Base-by-base conservation (phyloP, 1,140 invertebrate genomes). In the Mactra quadrangularis region DNA sequence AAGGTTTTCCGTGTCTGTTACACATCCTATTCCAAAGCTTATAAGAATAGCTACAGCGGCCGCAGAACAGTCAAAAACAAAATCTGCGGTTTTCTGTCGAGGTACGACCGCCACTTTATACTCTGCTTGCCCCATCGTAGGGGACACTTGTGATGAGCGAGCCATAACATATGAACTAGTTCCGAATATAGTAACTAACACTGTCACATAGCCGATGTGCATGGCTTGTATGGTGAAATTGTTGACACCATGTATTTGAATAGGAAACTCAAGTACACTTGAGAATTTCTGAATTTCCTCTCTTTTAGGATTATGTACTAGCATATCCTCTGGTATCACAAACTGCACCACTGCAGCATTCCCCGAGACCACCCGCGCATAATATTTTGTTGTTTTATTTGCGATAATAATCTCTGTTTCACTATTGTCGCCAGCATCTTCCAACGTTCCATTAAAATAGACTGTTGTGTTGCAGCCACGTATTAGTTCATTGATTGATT, bases 11-110 rank as follows among this genome's bases (percentile, higher is more conserved):
- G 86, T 87, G 79, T 92, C 89, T 0, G 91, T 91, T 45, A 90
- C 86, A 85, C 90, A 91, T 62, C 91, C 91, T 25, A 92, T 89
- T 47, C 89, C 90, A 89, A 92, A 92, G 76, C 89, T 91, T 60
- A 91, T 92, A n/a, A 92, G 79, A 60, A 91, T 90, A 38, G 90
- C 90, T 27, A 92, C 86, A 15, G 89, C 89, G n/a, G 90, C 88
- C 9, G 89, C 88, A 15, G 86, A 85, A 68, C 85, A 87, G 81
- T 92, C 87, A 85, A 92, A 92, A 25, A 89, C 89, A 78, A 91
- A 79, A 81, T 92, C 91, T 0, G 91, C 90, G 2, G 85, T 76
- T 81, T 90, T 87, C 60, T 86, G 87, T 27, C 84, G 88, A 29
- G 90, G 66, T 53, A 85, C 77, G 1, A 85, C 82, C 3, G 85